Evolutionary conservation across 2,797 vertebrate genomes (phyloP).

Genomic region (Anableps anableps): DNA sequence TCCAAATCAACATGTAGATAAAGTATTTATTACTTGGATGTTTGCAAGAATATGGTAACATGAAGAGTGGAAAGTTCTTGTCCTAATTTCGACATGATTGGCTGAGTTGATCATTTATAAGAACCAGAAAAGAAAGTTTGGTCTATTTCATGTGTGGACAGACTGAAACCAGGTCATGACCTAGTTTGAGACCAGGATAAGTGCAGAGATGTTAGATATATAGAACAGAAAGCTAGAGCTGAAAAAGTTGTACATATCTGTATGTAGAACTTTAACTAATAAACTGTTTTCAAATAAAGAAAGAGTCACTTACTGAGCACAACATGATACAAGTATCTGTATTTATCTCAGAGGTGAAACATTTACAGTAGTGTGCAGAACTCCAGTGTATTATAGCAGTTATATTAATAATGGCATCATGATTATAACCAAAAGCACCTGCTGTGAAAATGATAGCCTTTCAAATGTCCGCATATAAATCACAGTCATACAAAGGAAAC

Average conservation of each 20-base stretch:
- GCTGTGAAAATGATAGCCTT: constrained; percentile 24
- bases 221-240: constrained; percentile 17
- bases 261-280: constrained; percentile 39
- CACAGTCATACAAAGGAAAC: constrained; percentile 57
- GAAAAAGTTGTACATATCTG: constrained; percentile 34
- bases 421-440: constrained; percentile 36
- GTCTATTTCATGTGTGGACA: constrained; percentile 14
- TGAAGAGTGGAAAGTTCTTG: background rate
- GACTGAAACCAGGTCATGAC: constrained; percentile 21
- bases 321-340: constrained; percentile 39
- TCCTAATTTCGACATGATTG: constrained; percentile 6
- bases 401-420: constrained; percentile 40
- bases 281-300: constrained; percentile 32
- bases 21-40: constrained; percentile 42
- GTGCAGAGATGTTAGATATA: constrained; percentile 17
- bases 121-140: constrained; percentile 12
- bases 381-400: constrained; percentile 58
- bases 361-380: constrained; percentile 72
- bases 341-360: constrained; percentile 77
- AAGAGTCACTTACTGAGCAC: constrained; percentile 22
- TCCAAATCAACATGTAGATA: constrained; percentile 39
- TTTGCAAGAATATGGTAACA: constrained; percentile 3
- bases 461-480: constrained; percentile 67
- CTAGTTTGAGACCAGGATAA: constrained; percentile 16
- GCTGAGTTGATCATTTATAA: constrained; percentile 5